Conservation (phyloP, 1,140 invertebrate species). For the Daktulosphaira vitifoliae region DNA sequence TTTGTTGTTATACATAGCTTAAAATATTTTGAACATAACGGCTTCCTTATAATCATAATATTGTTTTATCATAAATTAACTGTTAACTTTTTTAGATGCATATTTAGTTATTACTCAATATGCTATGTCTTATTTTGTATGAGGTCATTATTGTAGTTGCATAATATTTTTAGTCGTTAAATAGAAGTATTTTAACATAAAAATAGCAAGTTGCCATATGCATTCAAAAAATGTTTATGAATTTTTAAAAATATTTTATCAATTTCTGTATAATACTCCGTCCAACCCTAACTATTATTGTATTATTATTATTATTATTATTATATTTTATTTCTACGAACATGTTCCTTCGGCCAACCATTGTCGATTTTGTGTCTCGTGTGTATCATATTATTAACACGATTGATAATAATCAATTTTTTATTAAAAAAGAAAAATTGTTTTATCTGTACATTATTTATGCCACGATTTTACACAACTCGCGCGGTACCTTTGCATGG, state of each 20-base stretch:
- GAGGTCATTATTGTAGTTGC: no score
- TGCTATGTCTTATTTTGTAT: no score
- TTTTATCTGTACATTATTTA: no score
- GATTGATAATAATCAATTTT: no score
- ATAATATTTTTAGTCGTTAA: not conserved
- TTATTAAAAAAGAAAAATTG: no score
- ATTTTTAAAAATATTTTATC: not conserved
- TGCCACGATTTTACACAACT: no score
- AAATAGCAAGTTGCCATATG: conserved; percentile 26
- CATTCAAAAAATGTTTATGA: not conserved
- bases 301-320: conserved; percentile 26
- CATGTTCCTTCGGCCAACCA: conserved; percentile 28
- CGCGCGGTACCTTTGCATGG: not conserved
- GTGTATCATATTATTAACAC: not conserved
- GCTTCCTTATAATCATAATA: no score
- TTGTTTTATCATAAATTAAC: no score
- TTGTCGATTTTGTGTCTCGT: not conserved
- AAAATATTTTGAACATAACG: no score
- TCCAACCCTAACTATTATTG: conserved; percentile 5
- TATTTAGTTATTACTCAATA: no score
- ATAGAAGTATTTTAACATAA: not conserved
- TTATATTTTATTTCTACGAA: conserved; percentile 26
- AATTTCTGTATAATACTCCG: conserved; percentile 16
- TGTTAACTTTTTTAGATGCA: no score
- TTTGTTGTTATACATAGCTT: no score